Evolutionary conservation across 2,888 invertebrate species (phyloP), one percentile per base, ranked within the genome.

Genomic region (Heliconius hortense): DNA sequence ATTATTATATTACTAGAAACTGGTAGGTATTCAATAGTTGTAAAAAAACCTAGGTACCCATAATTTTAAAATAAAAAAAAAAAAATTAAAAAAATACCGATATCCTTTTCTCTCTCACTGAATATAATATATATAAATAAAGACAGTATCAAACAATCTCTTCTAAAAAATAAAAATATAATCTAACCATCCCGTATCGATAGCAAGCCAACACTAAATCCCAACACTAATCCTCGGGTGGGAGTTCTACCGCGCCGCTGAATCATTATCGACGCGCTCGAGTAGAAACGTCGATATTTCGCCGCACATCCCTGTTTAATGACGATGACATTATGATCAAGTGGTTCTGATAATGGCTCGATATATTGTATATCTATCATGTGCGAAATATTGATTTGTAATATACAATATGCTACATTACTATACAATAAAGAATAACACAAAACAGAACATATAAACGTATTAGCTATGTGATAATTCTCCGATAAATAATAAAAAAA

Each of bases 261-360:
- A 79, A 78, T 80, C 81, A 80, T 81, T 81, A 81, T 80, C 78
- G 80, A 80, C 80, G 78, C 80, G 79, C 78, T 78, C 80, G 80
- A 79, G 80, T 80, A 80, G 79, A 80, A 80, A 79, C 81, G 81
- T 81, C 81, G 81, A 81, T 81, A 81, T 79, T 79, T 77, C 76
- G 73, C 76, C 79, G 75, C 74, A 80, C 80, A 80, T 79, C 80
- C 78, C 80, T 78, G 79, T 79, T 78, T 81, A 80, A 80, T 80
- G 80, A 79, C 78, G 77, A 79, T 77, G 79, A 78, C 79, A 79
- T 76, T 79, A 76, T 74, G 76, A 76, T 79, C 77, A 74, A 78
- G 79, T 76, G 76, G 66, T 75, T 73, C 74, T 72, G 78, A 75
- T 75, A 78, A 76, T 75, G 73, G 70, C 62, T 39, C 43, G 66